These are phyloP conservation scores for Cacoxenus indagator DNA, from an alignment of 2,888 invertebrate genomes.

Conservation along the genomic window DNA sequence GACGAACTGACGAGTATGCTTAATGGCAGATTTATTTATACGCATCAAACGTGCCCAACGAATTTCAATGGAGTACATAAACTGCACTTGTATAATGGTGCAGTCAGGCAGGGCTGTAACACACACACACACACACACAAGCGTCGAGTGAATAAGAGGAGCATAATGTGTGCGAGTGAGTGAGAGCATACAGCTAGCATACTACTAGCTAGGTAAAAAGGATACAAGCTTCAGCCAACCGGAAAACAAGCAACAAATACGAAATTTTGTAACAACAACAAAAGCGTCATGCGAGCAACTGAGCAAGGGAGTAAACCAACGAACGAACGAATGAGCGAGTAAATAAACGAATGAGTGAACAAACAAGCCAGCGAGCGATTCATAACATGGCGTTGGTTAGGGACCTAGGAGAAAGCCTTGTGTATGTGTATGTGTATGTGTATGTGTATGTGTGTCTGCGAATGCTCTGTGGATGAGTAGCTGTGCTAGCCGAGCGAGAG, in stretches of 20 bases:
- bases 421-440: too few relatives aligned
- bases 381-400: too few relatives aligned
- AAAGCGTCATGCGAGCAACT: constrained; percentile 30
- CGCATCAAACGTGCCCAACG: constrained; percentile 8
- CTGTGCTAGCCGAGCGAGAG: too few relatives aligned
- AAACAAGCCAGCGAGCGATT: neutral
- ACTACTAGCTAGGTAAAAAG: constrained; percentile 1
- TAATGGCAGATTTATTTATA: constrained; percentile 6
- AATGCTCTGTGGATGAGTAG: too few relatives aligned
- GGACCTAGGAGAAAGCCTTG: too few relatives aligned
- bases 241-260: constrained; percentile 69
- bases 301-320: constrained; percentile 6
- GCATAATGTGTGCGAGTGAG: neutral
- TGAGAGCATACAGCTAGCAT: neutral
- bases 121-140: neutral
- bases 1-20: neutral
- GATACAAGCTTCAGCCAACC: constrained; percentile 58
- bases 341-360: neutral
- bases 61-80: constrained; percentile 17
- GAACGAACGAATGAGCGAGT: constrained; percentile 17
- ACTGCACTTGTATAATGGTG: constrained; percentile 10
- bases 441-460: too few relatives aligned
- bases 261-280: constrained; percentile 49
- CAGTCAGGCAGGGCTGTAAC: neutral
- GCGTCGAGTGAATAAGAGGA: neutral